A percentile compares a stretch with the other conserved stretches of the same genome.
Evolutionary conservation across 2,888 invertebrate species (phyloP).

Genomic region (Tribolium freemani): DNA sequence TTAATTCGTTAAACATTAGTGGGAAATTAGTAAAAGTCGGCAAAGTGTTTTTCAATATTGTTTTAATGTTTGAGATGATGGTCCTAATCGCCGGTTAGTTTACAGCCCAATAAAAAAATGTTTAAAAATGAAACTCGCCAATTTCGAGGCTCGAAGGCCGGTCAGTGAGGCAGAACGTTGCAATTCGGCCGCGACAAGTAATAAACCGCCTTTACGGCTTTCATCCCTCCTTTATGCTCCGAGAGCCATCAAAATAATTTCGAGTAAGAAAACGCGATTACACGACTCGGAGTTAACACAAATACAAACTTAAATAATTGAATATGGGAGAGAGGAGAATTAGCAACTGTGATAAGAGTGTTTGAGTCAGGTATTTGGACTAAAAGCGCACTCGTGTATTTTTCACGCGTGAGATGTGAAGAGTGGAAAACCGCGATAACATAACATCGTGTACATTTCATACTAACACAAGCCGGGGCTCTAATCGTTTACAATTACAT

Average conservation of each 20-base stretch:
- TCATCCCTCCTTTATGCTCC: slow-evolving; percentile 22
- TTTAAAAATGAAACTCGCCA: not conserved
- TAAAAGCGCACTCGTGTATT: slow-evolving; percentile 33
- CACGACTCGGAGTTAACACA: slow-evolving; percentile 12
- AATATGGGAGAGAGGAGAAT: slow-evolving; percentile 19
- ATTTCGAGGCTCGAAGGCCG: slow-evolving; percentile 4
- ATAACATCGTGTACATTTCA: slow-evolving; percentile 41
- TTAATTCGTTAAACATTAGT: too few species aligned
- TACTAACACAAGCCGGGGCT: slow-evolving; percentile 33
- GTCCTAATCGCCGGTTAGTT: not conserved
- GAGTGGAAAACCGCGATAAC: slow-evolving; percentile 47
- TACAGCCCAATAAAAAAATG: slow-evolving; percentile 2
- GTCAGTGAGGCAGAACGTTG: slow-evolving; percentile 18
- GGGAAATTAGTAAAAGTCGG: too few species aligned
- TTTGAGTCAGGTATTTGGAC: slow-evolving; percentile 29
- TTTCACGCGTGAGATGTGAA: slow-evolving; percentile 40
- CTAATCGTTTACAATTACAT: slow-evolving; percentile 49
- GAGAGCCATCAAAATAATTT: slow-evolving; percentile 16
- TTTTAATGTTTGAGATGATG: not conserved
- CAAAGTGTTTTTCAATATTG: too few species aligned
- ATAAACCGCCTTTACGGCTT: slow-evolving; percentile 30
- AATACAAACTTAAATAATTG: slow-evolving; percentile 38
- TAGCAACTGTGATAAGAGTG: slow-evolving; percentile 25
- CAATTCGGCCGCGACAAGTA: slow-evolving; percentile 34
- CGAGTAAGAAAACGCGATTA: slow-evolving; percentile 22